Conservation (phyloP, 2,797 vertebrate genomes). For the Australoheros facetus region DNA sequence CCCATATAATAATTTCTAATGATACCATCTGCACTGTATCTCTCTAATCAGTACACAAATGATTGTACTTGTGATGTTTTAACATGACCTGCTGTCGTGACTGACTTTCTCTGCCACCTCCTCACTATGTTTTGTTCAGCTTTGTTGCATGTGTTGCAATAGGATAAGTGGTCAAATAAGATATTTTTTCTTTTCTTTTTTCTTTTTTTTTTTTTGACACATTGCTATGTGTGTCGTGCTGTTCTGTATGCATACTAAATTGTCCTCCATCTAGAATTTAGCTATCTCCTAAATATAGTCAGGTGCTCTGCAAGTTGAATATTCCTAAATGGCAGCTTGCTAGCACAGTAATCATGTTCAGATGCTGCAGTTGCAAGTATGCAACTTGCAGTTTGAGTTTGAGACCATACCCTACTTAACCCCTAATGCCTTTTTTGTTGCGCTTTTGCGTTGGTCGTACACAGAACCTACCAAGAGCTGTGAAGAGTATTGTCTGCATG, state of each 20-base stretch:
- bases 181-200: too few species aligned
- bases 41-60: not conserved
- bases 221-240: not conserved
- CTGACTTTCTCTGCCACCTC: not conserved
- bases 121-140: not conserved
- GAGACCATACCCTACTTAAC: not conserved
- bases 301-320: not conserved
- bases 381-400: not conserved
- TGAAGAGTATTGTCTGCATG: not conserved
- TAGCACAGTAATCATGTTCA: not conserved
- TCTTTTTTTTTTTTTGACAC: too few species aligned
- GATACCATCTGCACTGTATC: not conserved
- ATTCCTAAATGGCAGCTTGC: not conserved
- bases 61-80: not conserved
- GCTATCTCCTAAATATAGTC: not conserved
- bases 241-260: not conserved
- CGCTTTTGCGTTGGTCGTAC: not conserved
- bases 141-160: not conserved
- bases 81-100: not conserved
- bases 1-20: not conserved
- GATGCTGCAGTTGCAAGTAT: not conserved
- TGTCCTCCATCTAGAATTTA: not conserved
- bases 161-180: not conserved
- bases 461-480: not conserved
- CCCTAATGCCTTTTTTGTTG: not conserved